Evolutionary conservation across 1,140 invertebrate species (phyloP), one percentile per base, ranked within the genome.

Genomic region (Caerostris extrusa): DNA sequence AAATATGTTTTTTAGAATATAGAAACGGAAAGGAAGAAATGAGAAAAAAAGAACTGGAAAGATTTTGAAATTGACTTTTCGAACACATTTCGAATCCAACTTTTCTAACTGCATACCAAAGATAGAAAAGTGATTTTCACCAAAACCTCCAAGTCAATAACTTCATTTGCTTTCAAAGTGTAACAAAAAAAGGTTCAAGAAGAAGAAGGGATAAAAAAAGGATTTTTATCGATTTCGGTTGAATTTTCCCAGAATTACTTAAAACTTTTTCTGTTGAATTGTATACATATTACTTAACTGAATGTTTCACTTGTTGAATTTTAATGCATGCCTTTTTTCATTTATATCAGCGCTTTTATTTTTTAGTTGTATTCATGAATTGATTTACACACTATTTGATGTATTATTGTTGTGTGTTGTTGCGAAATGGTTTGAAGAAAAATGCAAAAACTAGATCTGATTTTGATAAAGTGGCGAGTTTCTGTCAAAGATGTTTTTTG

Each of bases 51-150:
- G 71, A 50, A 77, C 71, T 50, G 34, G 34, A 77, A 53, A 77
- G 71, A 77, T 77, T 34, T 53, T 77, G 71, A 50, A 77, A 77
- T 77, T 12, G 71, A 77, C 34, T 77, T 77, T 77, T 34, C n/a
- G 50, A 77, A 77, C 50, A 50, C 71, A 77, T 77, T 77, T 50
- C 71, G 34, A 50, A 77, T 53, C 71, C 71, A 77, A 77, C 71
- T 77, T 77, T 77, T 67, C 61, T 77, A 77, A 77, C 71, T 77
- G 71, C 71, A 12, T 77, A 77, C 34, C 8, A 34, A 12, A 50
- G 8, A 77, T 77, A 3, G 71, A 77, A 77, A 77, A 77, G 71
- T 77, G 71, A 77, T 77, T 77, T 77, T 50, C 71, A 77, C 71
- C 71, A 53, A 77, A 77, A 77, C 71, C 71, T 50, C 5, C 10